Percentiles rank a stretch among this genome's conserved stretches.
phyloP scores from a whole-genome alignment of 2,888 invertebrate species.

The Cinara cedri region DNA sequence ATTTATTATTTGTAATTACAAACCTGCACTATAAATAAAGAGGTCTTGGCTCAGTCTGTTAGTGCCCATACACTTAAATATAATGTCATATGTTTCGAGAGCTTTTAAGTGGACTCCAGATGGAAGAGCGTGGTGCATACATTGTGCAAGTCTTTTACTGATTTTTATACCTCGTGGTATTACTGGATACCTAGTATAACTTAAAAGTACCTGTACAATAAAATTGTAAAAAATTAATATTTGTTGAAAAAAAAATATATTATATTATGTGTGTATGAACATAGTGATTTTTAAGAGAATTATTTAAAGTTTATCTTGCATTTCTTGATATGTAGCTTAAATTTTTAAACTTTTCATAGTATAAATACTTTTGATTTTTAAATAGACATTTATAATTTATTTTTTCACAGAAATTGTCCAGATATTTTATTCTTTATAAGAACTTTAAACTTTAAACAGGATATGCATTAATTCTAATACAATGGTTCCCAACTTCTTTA shows the following conservation, averaged over 20 bases:
- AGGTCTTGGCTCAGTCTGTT: conserved; percentile 79
- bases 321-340: too few species aligned
- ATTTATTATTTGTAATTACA: conserved; percentile 54
- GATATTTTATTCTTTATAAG: too few species aligned
- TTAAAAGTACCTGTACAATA: conserved; percentile 72
- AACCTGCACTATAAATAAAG: conserved; percentile 80
- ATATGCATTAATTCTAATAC: too few species aligned
- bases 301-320: too few species aligned
- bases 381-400: too few species aligned
- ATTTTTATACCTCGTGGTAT: conserved; percentile 87
- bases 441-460: too few species aligned
- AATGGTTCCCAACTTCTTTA: too few species aligned
- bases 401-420: too few species aligned
- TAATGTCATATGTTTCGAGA: conserved; percentile 87
- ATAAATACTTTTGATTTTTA: too few species aligned
- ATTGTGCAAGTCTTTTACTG: conserved; percentile 88
- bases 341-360: too few species aligned
- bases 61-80: conserved; percentile 87
- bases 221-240: not conserved
- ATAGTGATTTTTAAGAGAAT: too few species aligned
- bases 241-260: not conserved
- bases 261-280: not conserved
- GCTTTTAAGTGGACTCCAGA: conserved; percentile 91
- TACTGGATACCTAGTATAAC: conserved; percentile 81
- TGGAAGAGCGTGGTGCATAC: conserved; percentile 90